These are phyloP conservation scores for Erpornis zantholeuca DNA, from an alignment of 2,113 vertebrate genomes.

Conservation along the genomic window DNA sequence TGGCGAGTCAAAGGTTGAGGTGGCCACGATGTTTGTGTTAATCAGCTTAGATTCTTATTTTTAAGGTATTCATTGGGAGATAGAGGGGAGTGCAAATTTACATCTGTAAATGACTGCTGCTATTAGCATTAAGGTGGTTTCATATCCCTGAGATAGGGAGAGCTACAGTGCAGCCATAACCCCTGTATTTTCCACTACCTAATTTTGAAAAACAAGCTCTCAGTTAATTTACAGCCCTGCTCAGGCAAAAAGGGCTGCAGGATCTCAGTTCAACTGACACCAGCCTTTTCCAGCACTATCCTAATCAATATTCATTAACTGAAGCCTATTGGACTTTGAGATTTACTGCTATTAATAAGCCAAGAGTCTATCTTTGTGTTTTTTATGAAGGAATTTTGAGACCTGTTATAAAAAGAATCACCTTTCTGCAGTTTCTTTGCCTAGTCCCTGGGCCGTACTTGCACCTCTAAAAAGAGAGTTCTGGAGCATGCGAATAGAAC, in stretches of 20 bases:
- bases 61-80: neutral
- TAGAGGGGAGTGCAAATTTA: neutral
- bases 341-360: constrained; percentile 15
- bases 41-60: neutral
- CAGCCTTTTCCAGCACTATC: neutral
- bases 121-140: neutral
- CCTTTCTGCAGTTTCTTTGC: neutral
- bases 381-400: neutral
- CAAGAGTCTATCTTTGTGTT: neutral
- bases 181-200: neutral
- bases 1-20: neutral
- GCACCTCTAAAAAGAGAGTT: neutral
- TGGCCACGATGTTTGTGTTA: neutral
- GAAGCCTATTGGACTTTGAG: neutral
- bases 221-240: neutral
- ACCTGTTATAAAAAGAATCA: neutral
- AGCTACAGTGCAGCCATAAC: neutral
- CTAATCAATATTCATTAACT: constrained; percentile 40
- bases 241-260: neutral
- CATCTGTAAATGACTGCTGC: neutral
- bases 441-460: neutral
- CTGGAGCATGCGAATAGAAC: neutral
- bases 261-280: neutral
- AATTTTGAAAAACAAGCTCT: neutral
- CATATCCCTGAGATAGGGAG: neutral